Evolutionary conservation across 2,797 vertebrate genomes (phyloP).

Genomic region (Synaphobranchus kaupii): DNA sequence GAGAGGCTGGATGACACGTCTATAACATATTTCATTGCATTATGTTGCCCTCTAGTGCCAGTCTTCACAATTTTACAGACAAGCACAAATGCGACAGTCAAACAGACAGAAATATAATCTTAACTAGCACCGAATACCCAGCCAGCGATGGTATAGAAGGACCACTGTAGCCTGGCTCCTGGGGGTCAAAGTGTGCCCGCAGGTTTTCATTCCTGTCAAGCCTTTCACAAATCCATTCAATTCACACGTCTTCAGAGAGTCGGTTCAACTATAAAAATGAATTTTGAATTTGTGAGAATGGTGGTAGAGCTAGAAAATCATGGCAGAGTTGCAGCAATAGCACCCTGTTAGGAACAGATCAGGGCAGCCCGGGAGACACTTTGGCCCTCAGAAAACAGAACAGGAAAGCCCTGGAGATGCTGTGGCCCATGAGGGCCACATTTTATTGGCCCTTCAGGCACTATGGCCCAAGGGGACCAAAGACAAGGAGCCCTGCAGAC

Average conservation of each 20-base stretch:
- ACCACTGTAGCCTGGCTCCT: background rate
- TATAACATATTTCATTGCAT: background rate
- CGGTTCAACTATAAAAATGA: background rate
- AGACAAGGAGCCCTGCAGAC: background rate
- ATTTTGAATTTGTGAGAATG: background rate
- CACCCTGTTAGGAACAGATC: background rate
- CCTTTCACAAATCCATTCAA: background rate
- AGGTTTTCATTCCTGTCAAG: background rate
- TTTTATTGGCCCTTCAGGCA: background rate
- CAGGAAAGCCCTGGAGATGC: background rate
- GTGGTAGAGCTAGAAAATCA: background rate
- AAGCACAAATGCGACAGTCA: background rate
- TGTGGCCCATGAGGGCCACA: background rate
- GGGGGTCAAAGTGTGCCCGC: background rate
- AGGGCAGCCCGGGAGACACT: background rate
- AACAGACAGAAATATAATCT: background rate
- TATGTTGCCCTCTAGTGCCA: conserved; percentile 30
- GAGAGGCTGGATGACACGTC: background rate
- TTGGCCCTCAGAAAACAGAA: background rate
- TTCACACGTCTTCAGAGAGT: background rate
- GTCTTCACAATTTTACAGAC: background rate
- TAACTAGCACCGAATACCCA: background rate
- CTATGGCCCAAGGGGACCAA: background rate
- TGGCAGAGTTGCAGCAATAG: background rate
- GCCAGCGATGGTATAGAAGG: background rate